phyloP scores from a whole-genome alignment of 2,113 vertebrate genomes.

The Physeter macrocephalus region DNA sequence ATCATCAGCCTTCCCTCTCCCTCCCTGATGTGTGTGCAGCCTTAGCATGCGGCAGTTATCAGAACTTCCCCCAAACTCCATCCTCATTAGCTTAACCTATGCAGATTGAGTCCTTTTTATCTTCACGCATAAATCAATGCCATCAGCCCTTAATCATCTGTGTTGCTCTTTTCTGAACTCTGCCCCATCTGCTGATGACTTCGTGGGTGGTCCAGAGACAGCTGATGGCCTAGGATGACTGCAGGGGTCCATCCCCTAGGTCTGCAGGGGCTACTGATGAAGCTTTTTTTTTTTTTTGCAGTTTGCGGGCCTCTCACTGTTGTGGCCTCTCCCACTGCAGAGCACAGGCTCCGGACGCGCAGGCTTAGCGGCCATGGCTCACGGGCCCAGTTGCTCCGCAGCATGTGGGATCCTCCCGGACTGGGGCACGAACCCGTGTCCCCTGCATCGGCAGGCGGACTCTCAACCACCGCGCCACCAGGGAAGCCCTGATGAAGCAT shows the following conservation, averaged over 20 bases:
- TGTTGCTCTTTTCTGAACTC: not conserved
- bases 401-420: too few species aligned
- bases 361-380: too few species aligned
- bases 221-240: not conserved
- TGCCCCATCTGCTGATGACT: not conserved
- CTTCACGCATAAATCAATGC: not conserved
- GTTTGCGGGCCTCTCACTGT: too few species aligned
- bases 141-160: not conserved
- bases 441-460: too few species aligned
- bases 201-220: not conserved
- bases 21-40: not conserved
- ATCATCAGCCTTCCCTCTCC: not conserved
- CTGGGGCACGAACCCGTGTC: too few species aligned
- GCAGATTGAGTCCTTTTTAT: not conserved
- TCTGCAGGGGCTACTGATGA: not conserved
- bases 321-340: too few species aligned
- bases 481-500: not conserved
- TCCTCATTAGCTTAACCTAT: not conserved
- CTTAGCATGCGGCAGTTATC: not conserved
- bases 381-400: too few species aligned
- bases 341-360: too few species aligned
- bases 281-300: too few species aligned
- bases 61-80: not conserved
- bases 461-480: too few species aligned
- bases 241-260: not conserved